Base-by-base conservation (phyloP, 1,140 invertebrate species). In the Myzus persicae region DNA sequence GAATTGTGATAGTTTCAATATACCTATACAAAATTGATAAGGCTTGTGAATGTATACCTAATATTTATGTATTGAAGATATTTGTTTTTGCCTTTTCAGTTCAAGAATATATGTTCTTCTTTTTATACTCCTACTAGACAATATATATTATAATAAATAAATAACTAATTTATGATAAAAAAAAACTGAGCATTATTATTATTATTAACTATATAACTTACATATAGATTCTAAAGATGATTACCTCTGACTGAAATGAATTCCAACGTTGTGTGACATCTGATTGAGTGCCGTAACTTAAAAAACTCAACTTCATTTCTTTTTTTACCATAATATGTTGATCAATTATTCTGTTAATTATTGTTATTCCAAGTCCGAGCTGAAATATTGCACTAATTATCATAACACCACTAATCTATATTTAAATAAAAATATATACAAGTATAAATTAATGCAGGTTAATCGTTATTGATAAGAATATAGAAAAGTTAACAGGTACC, bases 111-210 rank as follows among this genome's bases (percentile, higher is more conserved):
- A 54, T 76, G n/a, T 54, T 93, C 91, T 93, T 85, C 90, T 93
- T 92, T 93, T 93, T 93, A 84, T 93, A 93, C 91, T 93, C 91
- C 91, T 93, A 93, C 46, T 93, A 85, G 91, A 93, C 46, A 93
- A 85, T 85, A 93, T 93, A 46, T 42, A 76, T 91, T 91, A 40
- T 91, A 46, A 81, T 81, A 81, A 92, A 92, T 92, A 91, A 91
- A 91, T 44, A 91, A 91, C 46, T 92, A 84, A 81, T 92, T 92
- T 48, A 92, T 93, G 46, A 84, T 93, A 48, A 92, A 92, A 91
- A n/a, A 31, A 48, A 48, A 36, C 22, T 38, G 46, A 42, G 67
- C 46, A 31, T 67, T 67, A 46, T 38, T 42, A 76, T 76, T 46
- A 67, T 76, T 59, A 76, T 38, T 36, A 91, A 42, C 20, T 91